Percentiles rank a stretch among this genome's conserved stretches.
Evolutionary conservation across 2,888 invertebrate species (phyloP).

Genomic region (Callinectes sapidus): DNA sequence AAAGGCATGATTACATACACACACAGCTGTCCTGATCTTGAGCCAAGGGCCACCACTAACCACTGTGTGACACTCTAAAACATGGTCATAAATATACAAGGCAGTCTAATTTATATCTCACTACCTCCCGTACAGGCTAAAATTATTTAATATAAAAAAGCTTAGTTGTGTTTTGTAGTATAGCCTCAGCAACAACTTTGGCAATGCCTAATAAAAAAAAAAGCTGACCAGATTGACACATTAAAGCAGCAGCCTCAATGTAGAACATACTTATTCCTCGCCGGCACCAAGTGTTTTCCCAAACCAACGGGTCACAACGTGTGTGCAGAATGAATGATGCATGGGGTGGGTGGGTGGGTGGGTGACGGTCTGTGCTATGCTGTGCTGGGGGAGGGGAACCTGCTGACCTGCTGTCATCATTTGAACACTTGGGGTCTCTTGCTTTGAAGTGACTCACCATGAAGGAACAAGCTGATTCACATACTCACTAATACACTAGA

Average conservation of each 20-base stretch:
- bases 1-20: too few relatives aligned
- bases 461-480: conserved; percentile 12
- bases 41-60: background rate
- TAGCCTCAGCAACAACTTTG: background rate
- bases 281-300: background rate
- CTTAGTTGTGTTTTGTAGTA: background rate
- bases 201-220: conserved; percentile 1
- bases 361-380: background rate
- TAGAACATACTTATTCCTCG: background rate
- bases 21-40: background rate
- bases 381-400: background rate
- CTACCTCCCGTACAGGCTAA: conserved; percentile 7
- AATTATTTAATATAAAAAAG: background rate
- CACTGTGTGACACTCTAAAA: conserved; percentile 21
- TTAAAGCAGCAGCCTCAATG: conserved; percentile 31
- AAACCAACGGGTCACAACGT: background rate
- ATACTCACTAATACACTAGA: conserved; percentile 13
- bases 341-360: too few relatives aligned
- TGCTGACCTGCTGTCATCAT: background rate
- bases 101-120: conserved; percentile 10
- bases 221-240: conserved; percentile 17
- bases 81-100: conserved; percentile 24
- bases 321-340: background rate
- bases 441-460: background rate
- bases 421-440: background rate